Evolutionary conservation across 35 echinoderm and acorn worm species (phyloP).

Genomic region (Strongylocentrotus purpuratus): DNA sequence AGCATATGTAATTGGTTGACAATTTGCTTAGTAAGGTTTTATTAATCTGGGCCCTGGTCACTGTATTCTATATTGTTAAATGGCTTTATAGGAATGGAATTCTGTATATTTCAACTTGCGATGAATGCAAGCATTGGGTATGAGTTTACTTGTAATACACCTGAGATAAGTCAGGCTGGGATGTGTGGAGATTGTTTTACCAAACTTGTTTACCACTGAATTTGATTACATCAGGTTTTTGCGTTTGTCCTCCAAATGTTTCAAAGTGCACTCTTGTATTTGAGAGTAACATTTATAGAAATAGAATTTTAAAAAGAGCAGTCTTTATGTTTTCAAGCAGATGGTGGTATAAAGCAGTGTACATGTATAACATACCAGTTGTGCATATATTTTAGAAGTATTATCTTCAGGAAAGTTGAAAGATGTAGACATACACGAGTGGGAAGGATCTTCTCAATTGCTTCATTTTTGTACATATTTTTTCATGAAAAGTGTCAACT

Average conservation of each 20-base stretch:
- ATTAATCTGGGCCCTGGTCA: too few species aligned
- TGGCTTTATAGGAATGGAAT: neutral
- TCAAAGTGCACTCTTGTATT: neutral
- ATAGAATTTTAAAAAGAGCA: neutral
- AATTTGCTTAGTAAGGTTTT: too few species aligned
- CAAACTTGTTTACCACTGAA: too few species aligned
- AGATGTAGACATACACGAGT: neutral
- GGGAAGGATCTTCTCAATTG: neutral
- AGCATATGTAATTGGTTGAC: too few species aligned
- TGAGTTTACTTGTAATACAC: too few species aligned
- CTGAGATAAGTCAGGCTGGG: too few species aligned
- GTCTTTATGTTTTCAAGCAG: neutral
- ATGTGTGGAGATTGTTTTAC: too few species aligned
- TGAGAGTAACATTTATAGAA: neutral
- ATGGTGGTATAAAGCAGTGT: neutral
- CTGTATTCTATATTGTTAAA: too few species aligned
- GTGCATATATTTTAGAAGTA: neutral
- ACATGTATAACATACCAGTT: neutral
- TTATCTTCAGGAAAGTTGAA: neutral
- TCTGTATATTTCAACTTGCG: neutral
- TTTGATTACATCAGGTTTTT: too few species aligned
- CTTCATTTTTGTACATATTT: slow-evolving; percentile 42
- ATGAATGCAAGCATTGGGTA: too few species aligned
- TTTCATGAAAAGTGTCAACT: slow-evolving; percentile 5
- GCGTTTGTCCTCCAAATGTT: too few species aligned